Evolutionary conservation across 2,113 vertebrate species (phyloP).

Genomic region (Sinocyclocheilus rhinocerous): DNA sequence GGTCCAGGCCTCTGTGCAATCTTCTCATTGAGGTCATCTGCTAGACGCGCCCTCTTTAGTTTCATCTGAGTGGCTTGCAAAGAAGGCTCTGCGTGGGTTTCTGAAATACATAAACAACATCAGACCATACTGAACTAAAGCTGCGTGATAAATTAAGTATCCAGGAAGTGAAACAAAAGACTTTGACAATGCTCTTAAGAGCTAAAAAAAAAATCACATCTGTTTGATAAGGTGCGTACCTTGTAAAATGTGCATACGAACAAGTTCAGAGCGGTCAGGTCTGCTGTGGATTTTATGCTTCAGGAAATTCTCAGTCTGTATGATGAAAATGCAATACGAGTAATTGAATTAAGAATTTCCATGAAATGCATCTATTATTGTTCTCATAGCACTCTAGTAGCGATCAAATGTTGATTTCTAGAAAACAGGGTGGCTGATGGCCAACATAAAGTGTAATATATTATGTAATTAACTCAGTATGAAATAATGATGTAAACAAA

Average conservation of each 20-base stretch:
- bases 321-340: not conserved
- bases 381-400: not conserved
- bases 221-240: constrained; percentile 70
- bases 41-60: constrained; percentile 90
- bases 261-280: constrained; percentile 92
- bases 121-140: not conserved
- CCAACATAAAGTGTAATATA: not conserved
- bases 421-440: not conserved
- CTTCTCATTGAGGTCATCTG: constrained; percentile 96
- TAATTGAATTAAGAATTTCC: not conserved
- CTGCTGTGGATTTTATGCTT: constrained; percentile 98
- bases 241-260: constrained; percentile 99
- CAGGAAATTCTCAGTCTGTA: constrained; percentile 95
- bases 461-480: not conserved
- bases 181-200: not conserved
- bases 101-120: constrained; percentile 65
- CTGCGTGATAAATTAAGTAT: not conserved
- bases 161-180: not conserved
- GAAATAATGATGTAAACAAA: not conserved
- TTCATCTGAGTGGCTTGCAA: constrained; percentile 97
- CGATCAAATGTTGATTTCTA: not conserved
- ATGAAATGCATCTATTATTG: not conserved
- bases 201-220: not conserved
- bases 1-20: constrained; percentile 95
- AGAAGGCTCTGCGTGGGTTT: constrained; percentile 93